phyloP scores from a whole-genome alignment of 1,140 invertebrate species.

The Triops cancriformis region DNA sequence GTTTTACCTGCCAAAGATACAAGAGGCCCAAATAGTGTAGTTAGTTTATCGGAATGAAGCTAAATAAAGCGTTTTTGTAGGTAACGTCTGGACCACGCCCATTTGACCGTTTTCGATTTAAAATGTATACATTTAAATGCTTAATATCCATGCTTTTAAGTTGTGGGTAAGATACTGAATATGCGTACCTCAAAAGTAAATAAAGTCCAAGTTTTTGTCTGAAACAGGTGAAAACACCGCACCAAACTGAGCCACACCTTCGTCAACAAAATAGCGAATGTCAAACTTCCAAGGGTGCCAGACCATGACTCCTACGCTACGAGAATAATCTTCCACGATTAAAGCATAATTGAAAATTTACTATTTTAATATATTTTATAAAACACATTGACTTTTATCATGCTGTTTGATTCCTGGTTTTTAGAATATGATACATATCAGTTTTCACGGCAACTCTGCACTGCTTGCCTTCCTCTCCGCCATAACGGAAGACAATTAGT shows the following conservation, averaged over 20 bases:
- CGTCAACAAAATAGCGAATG: background rate
- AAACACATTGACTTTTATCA: background rate
- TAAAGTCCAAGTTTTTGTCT: background rate
- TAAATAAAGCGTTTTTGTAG: no score
- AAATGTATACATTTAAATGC: no score
- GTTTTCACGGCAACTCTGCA: background rate
- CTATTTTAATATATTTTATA: background rate
- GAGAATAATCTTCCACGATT: background rate
- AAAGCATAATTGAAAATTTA: no score
- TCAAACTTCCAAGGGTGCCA: background rate
- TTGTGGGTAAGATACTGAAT: no score
- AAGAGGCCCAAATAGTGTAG: no score
- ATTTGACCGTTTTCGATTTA: no score
- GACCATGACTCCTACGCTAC: background rate
- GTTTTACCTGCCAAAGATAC: no score
- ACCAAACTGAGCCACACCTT: constrained; percentile 9
- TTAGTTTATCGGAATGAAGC: no score
- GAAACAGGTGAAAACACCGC: background rate
- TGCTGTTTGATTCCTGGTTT: background rate
- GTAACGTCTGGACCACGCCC: no score
- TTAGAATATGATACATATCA: background rate
- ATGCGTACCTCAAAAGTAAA: background rate
- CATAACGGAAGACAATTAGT: background rate
- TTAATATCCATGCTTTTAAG: no score
- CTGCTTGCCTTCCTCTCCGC: constrained; percentile 3